Base-by-base conservation (phyloP, 1,140 invertebrate genomes). In the Solen grandis region DNA sequence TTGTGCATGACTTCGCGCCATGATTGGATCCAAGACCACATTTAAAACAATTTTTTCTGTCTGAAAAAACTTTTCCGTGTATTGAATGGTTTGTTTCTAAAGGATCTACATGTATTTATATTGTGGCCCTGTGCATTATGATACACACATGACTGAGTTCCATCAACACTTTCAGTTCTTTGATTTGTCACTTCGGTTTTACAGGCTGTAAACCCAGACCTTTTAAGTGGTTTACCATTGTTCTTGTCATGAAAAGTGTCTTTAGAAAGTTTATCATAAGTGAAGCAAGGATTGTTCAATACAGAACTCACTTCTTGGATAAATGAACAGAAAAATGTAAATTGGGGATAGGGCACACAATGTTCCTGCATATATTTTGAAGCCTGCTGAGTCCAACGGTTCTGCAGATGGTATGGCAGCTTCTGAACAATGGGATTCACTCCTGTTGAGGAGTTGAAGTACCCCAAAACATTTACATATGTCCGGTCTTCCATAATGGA, bases 221-320 rank as follows among this genome's bases (percentile, higher is more conserved):
- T 22, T 59, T 29, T 59, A 10, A 22, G 25, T 10, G 25, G 22
- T 59, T 59, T 29, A 8, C 27, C 55, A n/a, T 59, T 59, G 8
- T 8, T 59, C 55, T 8, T 8, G 27, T 13, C 27, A 22, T 8
- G 10, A 22, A 13, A 10, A 46, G 19, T 46, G 10, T 13, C 27
- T 59, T 59, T 10, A 13, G 55, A 13, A 22, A 22, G 10, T 59
- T 13, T n/a, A 10, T 59, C 55, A 29, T 13, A 59, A 13, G 33
- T 8, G 38, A 79, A 79, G n/a, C 76, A 59, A 19, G 66, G 76
- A 62, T 79, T 38, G 36, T 74, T 74, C 57, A 19, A 77, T 35
- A 19, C 27, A 19, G 14, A 14, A 31, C 25, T 41, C 29, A 57
- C 36, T 13, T 75, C 52, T 55, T 63, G 31, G 41, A 74, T 35